Conservation (phyloP, 2,888 invertebrate species). For the Adelognathus sp. region DNA sequence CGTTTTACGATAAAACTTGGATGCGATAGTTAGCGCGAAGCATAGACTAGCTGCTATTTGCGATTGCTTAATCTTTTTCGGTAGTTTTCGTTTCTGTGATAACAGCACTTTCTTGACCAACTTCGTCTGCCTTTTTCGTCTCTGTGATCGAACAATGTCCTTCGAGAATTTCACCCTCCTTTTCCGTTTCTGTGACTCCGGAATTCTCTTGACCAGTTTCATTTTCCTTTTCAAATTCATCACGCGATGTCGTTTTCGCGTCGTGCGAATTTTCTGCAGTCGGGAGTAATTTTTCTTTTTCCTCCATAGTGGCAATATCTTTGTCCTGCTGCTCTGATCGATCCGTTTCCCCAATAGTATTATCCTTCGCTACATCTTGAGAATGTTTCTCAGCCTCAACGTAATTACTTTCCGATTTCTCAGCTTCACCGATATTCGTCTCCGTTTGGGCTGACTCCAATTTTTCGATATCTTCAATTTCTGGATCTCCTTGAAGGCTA, state of each 20-base stretch:
- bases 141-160: background rate
- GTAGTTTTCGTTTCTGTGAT: background rate
- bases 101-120: background rate
- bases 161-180: background rate
- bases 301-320: slow-evolving; percentile 43
- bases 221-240: background rate
- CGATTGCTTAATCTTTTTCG: slow-evolving; percentile 1
- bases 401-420: background rate
- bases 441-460: background rate
- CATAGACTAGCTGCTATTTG: background rate
- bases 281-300: background rate
- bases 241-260: background rate
- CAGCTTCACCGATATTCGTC: background rate
- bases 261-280: background rate
- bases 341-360: background rate
- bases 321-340: slow-evolving; percentile 6
- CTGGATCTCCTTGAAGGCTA: background rate
- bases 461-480: background rate
- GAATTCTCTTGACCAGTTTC: slow-evolving; percentile 4
- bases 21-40: background rate
- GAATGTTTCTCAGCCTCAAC: background rate
- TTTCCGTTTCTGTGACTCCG: slow-evolving; percentile 4
- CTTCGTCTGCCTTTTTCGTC: background rate
- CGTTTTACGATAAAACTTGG: background rate
- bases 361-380: background rate